A percentile compares a stretch with the other conserved stretches of the same genome.
These are phyloP conservation scores for Halocynthia aurantium DNA, from an alignment of 23 tunicate species.

Conservation along the genomic window DNA sequence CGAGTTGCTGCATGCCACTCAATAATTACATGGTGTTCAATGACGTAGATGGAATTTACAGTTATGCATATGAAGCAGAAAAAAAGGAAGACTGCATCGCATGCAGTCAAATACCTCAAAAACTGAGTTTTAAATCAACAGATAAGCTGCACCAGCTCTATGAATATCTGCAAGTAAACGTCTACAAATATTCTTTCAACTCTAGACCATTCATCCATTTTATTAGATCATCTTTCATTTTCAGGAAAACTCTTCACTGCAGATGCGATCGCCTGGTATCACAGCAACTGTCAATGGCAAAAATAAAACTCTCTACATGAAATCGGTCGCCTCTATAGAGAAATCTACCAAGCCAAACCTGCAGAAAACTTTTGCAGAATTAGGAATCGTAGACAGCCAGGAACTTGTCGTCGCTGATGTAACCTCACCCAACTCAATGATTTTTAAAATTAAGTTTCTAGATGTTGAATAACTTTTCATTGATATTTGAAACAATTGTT, in stretches of 20 bases:
- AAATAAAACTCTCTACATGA: slow-evolving; percentile 76
- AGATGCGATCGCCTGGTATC: slow-evolving; percentile 82
- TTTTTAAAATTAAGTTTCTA: slow-evolving; percentile 31
- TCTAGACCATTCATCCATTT: no score
- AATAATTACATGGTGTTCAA: slow-evolving; percentile 92
- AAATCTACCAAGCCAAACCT: slow-evolving; percentile 75
- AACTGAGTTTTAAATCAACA: slow-evolving; percentile 21
- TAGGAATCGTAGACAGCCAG: slow-evolving; percentile 53
- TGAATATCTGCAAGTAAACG: slow-evolving; percentile 45
- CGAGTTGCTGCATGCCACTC: slow-evolving; percentile 64
- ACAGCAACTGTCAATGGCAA: slow-evolving; percentile 43
- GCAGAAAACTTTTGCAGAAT: slow-evolving; percentile 47
- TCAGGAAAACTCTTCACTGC: slow-evolving; percentile 23
- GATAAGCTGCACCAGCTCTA: slow-evolving; percentile 45
- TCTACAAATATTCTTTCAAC: no score
- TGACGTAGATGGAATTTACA: slow-evolving; percentile 72
- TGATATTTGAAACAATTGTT: no score
- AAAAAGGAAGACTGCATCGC: slow-evolving; percentile 61
- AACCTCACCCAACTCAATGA: slow-evolving; percentile 62
- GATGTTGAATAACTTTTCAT: not conserved
- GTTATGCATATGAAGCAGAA: slow-evolving; percentile 75
- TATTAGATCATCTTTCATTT: not conserved
- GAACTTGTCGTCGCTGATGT: slow-evolving; percentile 82
- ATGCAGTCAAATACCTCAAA: slow-evolving; percentile 57
- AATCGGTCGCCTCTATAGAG: slow-evolving; percentile 66